A percentile compares a stretch with the other conserved stretches of the same genome.
phyloP scores from a whole-genome alignment of 2,888 invertebrate genomes.

The Chloromyia formosa region DNA sequence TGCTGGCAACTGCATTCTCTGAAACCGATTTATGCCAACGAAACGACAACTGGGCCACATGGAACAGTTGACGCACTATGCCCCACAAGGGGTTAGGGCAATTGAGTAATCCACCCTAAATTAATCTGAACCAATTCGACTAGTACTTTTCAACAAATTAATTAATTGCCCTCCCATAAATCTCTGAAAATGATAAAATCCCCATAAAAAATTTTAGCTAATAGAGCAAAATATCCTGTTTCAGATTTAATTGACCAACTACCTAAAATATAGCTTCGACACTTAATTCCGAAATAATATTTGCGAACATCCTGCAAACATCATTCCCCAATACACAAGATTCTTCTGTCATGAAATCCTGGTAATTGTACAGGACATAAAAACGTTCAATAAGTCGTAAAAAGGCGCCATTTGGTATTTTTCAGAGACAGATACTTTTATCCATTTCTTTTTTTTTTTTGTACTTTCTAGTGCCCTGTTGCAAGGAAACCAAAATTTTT shows the following conservation, averaged over 20 bases:
- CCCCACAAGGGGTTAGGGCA: too few relatives aligned
- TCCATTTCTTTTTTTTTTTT: background rate
- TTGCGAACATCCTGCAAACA: too few relatives aligned
- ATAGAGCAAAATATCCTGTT: background rate
- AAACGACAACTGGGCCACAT: too few relatives aligned
- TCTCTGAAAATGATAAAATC: background rate
- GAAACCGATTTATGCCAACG: too few relatives aligned
- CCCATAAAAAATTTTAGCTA: background rate
- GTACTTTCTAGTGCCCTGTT: background rate
- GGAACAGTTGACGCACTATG: too few relatives aligned
- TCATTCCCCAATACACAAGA: background rate
- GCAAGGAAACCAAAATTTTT: too few relatives aligned
- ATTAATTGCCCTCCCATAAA: too few relatives aligned
- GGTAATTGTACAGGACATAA: slow-evolving; percentile 11
- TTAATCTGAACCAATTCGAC: too few relatives aligned
- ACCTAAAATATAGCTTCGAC: background rate
- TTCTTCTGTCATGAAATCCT: background rate
- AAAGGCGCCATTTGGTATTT: slow-evolving; percentile 22
- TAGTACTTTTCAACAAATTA: too few relatives aligned
- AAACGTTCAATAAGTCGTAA: slow-evolving; percentile 21
- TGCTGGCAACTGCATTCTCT: too few relatives aligned
- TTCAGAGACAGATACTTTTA: background rate
- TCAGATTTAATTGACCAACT: background rate
- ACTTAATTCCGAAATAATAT: background rate
- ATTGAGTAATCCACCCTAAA: too few relatives aligned